Percentiles rank a stretch among this genome's conserved stretches.
Conservation (phyloP, 2,888 invertebrate genomes). For the Litoditis marina region DNA sequence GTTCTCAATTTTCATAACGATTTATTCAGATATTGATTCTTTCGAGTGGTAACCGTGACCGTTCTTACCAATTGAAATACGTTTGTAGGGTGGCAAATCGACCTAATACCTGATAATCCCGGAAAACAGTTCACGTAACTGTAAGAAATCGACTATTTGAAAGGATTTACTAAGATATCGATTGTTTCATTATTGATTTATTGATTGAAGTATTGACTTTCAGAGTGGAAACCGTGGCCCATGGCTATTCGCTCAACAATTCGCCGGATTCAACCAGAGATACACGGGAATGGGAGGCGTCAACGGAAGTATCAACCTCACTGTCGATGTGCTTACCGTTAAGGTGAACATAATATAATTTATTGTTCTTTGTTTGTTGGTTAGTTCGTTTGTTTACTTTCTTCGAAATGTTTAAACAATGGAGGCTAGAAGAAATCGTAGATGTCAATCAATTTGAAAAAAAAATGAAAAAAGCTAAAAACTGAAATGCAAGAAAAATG, state of each 20-base stretch:
- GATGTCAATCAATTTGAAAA: too few species aligned
- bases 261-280: constrained; percentile 41
- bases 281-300: background rate
- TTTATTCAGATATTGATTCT: too few species aligned
- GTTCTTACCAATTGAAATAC: too few species aligned
- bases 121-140: background rate
- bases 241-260: constrained; percentile 42
- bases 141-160: background rate
- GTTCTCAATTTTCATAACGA: too few species aligned
- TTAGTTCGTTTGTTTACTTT: too few species aligned
- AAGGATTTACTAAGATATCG: background rate
- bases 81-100: too few species aligned
- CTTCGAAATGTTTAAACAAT: too few species aligned
- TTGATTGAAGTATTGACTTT: constrained; percentile 4
- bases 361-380: background rate
- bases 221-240: constrained; percentile 24
- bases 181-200: background rate
- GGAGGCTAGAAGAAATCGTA: too few species aligned
- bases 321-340: constrained; percentile 19
- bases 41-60: too few species aligned
- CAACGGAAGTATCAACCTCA: background rate
- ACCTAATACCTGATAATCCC: too few species aligned
- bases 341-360: constrained; percentile 9
- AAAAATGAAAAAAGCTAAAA: too few species aligned
- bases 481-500: too few species aligned